Evolutionary conservation across 2,113 vertebrate genomes (phyloP), one percentile per base, ranked within the genome.

Genomic region (Peromyscus polionotus): DNA sequence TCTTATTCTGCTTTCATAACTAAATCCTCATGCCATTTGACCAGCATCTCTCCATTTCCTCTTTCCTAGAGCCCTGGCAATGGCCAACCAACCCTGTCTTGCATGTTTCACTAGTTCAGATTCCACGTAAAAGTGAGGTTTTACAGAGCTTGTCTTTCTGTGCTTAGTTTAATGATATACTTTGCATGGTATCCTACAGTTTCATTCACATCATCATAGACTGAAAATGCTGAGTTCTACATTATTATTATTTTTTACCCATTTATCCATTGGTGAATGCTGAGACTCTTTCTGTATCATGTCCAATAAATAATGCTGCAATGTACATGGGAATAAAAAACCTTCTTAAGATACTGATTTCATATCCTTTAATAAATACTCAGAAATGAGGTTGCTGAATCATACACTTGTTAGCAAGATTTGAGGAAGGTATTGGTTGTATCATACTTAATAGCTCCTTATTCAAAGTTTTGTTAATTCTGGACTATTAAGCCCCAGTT

Each of bases 381-480:
- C 61, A 59, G 80, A n/a, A 86, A 28, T 19, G 31, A 33, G 33
- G 19, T 72, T 39, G 10, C 42, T 90, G 70, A 8, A 24, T 76
- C 2, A 75, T 31, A 48, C 36, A 4, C 51, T 11, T 77, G 26
- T 86, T 68, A 42, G 28, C 8, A 87, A 90, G 67, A 24, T 73
- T 72, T 79, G 59, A 92, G 14, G 22, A 72, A 70, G 14, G 26
- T 14, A 8, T 80, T 63, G 42, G 91, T 7, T 59, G 4, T 65
- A 33, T 79, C 39, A 0, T 14, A 26, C 48, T 63, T 48, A 89
- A 61, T 63, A 13, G 24, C 1, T 89, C 22, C 36, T 90, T 87
- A 61, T 70, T 91, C 45, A 81, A 33, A 59, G 57, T 57, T 90
- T 48, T 94, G 67, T 26, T 57, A 93, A 59, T 87, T 91, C 16